phyloP scores from a whole-genome alignment of 2,888 invertebrate genomes.

The Tanypteryx hageni region DNA sequence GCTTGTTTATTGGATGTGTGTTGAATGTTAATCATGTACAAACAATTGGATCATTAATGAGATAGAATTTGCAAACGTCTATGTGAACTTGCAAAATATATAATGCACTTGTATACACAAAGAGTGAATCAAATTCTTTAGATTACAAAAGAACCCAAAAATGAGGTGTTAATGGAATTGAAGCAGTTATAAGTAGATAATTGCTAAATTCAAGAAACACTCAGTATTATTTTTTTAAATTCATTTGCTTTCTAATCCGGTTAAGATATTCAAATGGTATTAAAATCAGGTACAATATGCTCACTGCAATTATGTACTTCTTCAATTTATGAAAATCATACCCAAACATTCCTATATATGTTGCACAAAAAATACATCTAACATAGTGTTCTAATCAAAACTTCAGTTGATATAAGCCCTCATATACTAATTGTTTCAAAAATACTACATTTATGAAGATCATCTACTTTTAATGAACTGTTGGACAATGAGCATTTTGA shows the following conservation, averaged over 20 bases:
- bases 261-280: neutral
- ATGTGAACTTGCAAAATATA: slow-evolving; percentile 63
- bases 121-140: slow-evolving; percentile 59
- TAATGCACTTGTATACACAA: slow-evolving; percentile 58
- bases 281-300: slow-evolving; percentile 23
- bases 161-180: slow-evolving; percentile 33
- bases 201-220: slow-evolving; percentile 37
- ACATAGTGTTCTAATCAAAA: neutral
- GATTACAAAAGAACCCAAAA: slow-evolving; percentile 43
- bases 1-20: slow-evolving; percentile 58
- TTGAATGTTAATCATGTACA: slow-evolving; percentile 49
- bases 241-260: slow-evolving; percentile 3
- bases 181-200: slow-evolving; percentile 38
- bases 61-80: slow-evolving; percentile 58
- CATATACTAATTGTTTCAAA: slow-evolving; percentile 12
- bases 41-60: slow-evolving; percentile 60
- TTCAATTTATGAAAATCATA: neutral
- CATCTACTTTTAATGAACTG: slow-evolving; percentile 19
- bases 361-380: slow-evolving; percentile 5
- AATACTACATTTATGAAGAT: neutral
- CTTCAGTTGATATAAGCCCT: neutral
- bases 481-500: neutral
- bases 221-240: neutral
- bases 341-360: slow-evolving; percentile 6
- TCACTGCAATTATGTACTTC: neutral